Conservation (phyloP, 2,797 vertebrate species). For the Gallinago nigripennis region DNA sequence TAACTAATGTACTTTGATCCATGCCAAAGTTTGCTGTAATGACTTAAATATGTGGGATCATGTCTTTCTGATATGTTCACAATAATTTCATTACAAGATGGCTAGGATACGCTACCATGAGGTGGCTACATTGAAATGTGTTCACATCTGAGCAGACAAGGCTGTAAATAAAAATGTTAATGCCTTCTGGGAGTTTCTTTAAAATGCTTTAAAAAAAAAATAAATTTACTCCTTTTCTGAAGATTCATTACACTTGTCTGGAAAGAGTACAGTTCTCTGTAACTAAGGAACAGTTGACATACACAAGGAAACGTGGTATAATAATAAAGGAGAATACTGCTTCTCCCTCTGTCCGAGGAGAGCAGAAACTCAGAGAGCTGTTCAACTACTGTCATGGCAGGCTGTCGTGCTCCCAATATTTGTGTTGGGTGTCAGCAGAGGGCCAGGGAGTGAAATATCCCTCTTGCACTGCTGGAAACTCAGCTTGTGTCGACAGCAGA, state of each 20-base stretch:
- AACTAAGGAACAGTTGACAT: constrained; percentile 61
- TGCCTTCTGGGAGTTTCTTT: constrained; percentile 32
- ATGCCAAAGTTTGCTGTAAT: constrained; percentile 8
- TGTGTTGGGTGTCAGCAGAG: not conserved
- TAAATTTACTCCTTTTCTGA: constrained; percentile 4
- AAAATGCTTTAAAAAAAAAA: constrained; percentile 16
- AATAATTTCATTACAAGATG: constrained; percentile 42
- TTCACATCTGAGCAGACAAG: constrained; percentile 11
- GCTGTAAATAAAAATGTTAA: constrained; percentile 31
- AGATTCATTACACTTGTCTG: constrained; percentile 48
- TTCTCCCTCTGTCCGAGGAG: not conserved
- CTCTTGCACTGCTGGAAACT: not conserved
- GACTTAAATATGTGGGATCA: constrained; percentile 45
- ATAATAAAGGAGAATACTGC: constrained; percentile 49
- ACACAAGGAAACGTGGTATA: constrained; percentile 61
- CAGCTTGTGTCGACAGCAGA: not conserved
- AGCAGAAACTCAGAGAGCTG: not conserved
- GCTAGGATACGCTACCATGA: constrained; percentile 35
- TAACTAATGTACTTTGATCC: constrained; percentile 49
- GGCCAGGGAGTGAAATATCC: not conserved
- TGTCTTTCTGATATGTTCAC: constrained; percentile 25
- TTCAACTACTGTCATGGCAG: constrained; percentile 9
- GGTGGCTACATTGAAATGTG: not conserved
- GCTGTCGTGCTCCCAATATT: not conserved
- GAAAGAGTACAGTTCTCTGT: constrained; percentile 40